Evolutionary conservation across 2,113 vertebrate species (phyloP).

Genomic region (Atrichornis clamosus): DNA sequence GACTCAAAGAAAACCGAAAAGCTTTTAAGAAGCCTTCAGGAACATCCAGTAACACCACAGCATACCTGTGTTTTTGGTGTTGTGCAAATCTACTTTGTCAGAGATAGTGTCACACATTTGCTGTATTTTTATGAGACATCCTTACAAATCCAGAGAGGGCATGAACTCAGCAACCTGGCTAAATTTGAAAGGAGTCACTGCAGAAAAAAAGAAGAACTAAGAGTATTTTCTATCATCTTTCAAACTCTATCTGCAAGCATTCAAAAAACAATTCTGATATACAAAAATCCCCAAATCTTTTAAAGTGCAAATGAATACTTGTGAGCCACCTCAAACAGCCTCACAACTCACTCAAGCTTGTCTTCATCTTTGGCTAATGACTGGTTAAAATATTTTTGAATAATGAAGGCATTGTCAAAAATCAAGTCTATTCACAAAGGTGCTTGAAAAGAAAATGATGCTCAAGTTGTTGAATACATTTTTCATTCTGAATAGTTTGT

Average conservation of each 20-base stretch:
- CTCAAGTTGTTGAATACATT: neutral
- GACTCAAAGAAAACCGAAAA: neutral
- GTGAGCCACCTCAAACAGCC: neutral
- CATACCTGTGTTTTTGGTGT: neutral
- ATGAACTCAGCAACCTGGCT: neutral
- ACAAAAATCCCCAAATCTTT: neutral
- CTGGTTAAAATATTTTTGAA: conserved; percentile 36
- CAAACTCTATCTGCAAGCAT: neutral
- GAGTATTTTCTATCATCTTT: neutral
- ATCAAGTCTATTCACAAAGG: conserved; percentile 44
- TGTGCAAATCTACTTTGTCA: neutral
- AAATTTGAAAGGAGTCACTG: neutral
- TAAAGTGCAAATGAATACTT: conserved; percentile 25
- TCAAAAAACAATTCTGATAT: neutral
- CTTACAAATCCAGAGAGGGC: neutral
- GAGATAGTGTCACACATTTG: neutral
- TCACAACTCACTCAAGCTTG: neutral
- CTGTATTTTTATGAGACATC: neutral
- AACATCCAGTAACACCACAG: neutral
- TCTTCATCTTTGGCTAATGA: neutral
- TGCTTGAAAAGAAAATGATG: neutral
- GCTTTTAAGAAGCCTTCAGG: neutral
- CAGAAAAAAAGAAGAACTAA: neutral
- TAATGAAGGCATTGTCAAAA: conserved; percentile 44
- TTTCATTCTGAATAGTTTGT: neutral